A percentile compares a stretch with the other conserved stretches of the same genome.
These are phyloP conservation scores for Ceraclea dissimilis DNA, from an alignment of 2,888 invertebrate genomes.

Conservation along the genomic window DNA sequence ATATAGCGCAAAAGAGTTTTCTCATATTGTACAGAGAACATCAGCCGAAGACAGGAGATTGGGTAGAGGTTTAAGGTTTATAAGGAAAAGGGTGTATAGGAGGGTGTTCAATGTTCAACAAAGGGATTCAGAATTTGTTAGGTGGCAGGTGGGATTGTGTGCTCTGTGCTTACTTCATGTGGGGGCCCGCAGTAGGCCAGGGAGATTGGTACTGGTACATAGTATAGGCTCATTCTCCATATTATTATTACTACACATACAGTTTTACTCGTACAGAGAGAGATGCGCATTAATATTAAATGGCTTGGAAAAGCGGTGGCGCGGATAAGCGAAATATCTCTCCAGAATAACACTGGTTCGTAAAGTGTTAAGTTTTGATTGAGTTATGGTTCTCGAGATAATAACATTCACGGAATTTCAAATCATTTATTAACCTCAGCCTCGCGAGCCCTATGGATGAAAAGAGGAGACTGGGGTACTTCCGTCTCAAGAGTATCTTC, in stretches of 20 bases:
- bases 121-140: not conserved
- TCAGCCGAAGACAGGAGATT: no score
- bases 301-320: constrained; percentile 46
- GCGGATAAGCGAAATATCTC: constrained; percentile 22
- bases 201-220: no score
- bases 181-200: no score
- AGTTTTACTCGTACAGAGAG: not conserved
- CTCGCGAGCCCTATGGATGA: not conserved
- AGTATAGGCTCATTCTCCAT: no score
- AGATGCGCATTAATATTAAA: constrained; percentile 53
- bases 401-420: not conserved
- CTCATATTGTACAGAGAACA: no score
- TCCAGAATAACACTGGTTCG: constrained; percentile 4
- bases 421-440: not conserved
- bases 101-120: not conserved
- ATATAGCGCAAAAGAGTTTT: no score
- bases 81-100: not conserved
- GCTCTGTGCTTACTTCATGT: not conserved
- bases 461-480: not conserved
- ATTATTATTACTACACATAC: not conserved
- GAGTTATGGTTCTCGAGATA: constrained; percentile 1
- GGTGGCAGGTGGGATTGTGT: not conserved
- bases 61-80: constrained; percentile 1
- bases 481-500: no score
- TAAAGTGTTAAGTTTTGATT: constrained; percentile 1